A percentile compares a stretch with the other conserved stretches of the same genome.
Evolutionary conservation across 1,140 invertebrate genomes (phyloP).

Genomic region (Lutraria rhynchaena): DNA sequence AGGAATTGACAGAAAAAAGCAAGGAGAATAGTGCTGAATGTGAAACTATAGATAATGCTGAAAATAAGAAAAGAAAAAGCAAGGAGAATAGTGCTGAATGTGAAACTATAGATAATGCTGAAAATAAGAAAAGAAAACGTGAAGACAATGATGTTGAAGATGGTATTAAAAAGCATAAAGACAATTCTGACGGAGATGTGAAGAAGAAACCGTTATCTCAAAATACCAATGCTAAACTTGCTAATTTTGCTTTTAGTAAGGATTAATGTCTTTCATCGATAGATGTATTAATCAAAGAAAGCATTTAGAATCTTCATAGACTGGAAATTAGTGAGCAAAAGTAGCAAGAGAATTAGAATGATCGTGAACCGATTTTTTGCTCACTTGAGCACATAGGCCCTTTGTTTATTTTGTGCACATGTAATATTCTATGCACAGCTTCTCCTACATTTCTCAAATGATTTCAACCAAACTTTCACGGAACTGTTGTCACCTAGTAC

Average conservation of each 20-base stretch:
- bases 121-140: slow-evolving; percentile 72
- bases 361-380: too few species aligned
- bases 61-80: slow-evolving; percentile 72
- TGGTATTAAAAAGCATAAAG: slow-evolving; percentile 43
- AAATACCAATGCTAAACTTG: slow-evolving; percentile 68
- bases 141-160: slow-evolving; percentile 57
- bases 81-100: slow-evolving; percentile 42
- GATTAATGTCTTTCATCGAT: too few species aligned
- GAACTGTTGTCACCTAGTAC: too few species aligned
- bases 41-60: slow-evolving; percentile 23
- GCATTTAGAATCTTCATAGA: not conserved
- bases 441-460: too few species aligned
- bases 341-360: not conserved
- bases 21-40: slow-evolving; percentile 49
- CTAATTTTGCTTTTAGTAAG: slow-evolving; percentile 69
- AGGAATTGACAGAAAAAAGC: slow-evolving; percentile 35
- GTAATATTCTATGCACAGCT: too few species aligned
- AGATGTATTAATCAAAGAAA: not conserved
- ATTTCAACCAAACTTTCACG: too few species aligned
- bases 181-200: slow-evolving; percentile 30
- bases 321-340: not conserved
- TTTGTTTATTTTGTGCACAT: too few species aligned
- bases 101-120: slow-evolving; percentile 23
- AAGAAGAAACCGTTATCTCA: slow-evolving; percentile 68
- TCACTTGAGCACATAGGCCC: too few species aligned